Base-by-base conservation (phyloP, 23 tunicate species). In the Styela plicata region DNA sequence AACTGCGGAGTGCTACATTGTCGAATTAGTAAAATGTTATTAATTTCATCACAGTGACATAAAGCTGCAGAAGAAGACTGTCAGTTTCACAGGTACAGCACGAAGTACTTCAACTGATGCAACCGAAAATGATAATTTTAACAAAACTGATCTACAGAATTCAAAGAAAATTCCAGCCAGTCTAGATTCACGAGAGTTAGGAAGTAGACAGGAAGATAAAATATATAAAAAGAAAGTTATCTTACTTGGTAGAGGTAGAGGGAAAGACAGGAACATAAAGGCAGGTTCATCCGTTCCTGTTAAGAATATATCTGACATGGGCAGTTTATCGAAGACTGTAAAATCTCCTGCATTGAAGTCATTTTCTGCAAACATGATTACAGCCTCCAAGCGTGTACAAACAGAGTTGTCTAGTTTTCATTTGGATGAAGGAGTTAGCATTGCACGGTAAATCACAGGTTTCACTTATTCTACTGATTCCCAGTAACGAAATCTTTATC, bases 71-170 rank as follows among this genome's bases (percentile, higher is more conserved):
- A 67, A 67, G 31, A 67, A 1, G 31, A 67, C 23, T 67, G 71
- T 67, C 71, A 67, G 71, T 29, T 67, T 67, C 71, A 18, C 22
- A 67, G 71, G 22, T 25, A 25, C 71, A 44, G 57, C 57, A 44
- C 13, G 7, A 44, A 5, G 13, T 13, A 44, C 57, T 44, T 44
- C 57, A 44, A 5, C 57, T 44, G 13, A 7, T 44, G 13, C 57
- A 44, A 44, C 57, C 7, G 57, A 44, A 44, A 44, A 13, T 44
- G 57, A 44, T 13, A 44, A 13, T 13, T n/a, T n/a, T n/a, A n/a
- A n/a, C n/a, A n/a, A n/a, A n/a, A n/a, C 10, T 44, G 57, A 44
- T 44, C 13, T 7, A 44, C 13, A 13, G 13, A 44, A 44, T 44
- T 44, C 57, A 44, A 5, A 13, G n/a, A n/a, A n/a, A n/a, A n/a